A percentile compares a stretch with the other conserved stretches of the same genome.
Evolutionary conservation across 2,888 invertebrate species (phyloP).

Genomic region (Deroplatys truncata): DNA sequence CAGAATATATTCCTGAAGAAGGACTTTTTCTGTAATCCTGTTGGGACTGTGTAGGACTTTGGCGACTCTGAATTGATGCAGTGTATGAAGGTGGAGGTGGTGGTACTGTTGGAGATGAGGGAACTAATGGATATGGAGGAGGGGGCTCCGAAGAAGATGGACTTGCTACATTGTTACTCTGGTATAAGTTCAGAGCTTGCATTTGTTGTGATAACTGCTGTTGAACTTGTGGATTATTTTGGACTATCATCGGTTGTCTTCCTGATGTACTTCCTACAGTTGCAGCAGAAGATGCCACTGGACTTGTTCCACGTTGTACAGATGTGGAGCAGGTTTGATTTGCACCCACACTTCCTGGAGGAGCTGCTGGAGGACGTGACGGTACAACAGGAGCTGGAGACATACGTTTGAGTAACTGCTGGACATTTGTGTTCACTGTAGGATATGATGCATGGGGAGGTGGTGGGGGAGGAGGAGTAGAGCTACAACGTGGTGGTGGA

Average conservation of each 20-base stretch:
- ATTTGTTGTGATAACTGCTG: slow-evolving; percentile 86
- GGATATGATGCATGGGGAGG: slow-evolving; percentile 44
- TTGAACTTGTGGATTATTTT: slow-evolving; percentile 75
- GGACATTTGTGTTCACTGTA: slow-evolving; percentile 49
- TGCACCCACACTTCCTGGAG: slow-evolving; percentile 46
- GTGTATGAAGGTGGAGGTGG: slow-evolving; percentile 83
- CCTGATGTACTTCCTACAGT: slow-evolving; percentile 46
- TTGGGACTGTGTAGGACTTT: slow-evolving; percentile 78
- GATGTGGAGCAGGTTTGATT: slow-evolving; percentile 32
- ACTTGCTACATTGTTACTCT: slow-evolving; percentile 48
- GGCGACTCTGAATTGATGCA: slow-evolving; percentile 80
- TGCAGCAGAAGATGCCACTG: slow-evolving; percentile 52
- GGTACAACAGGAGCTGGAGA: slow-evolving; percentile 65
- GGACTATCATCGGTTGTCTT: slow-evolving; percentile 74
- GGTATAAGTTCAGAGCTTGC: slow-evolving; percentile 77
- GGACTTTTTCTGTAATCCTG: slow-evolving; percentile 80
- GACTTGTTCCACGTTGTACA: slow-evolving; percentile 65
- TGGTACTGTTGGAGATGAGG: slow-evolving; percentile 55
- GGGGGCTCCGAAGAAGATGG: slow-evolving; percentile 59
- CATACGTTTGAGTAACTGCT: slow-evolving; percentile 71
- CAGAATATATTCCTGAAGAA: slow-evolving; percentile 81
- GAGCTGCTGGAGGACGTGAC: slow-evolving; percentile 39
- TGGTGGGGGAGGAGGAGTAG: slow-evolving; percentile 52
- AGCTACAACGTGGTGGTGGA: slow-evolving; percentile 67
- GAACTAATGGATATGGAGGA: slow-evolving; percentile 61